phyloP scores from a whole-genome alignment of 2,888 invertebrate species.

The Drosophila demipolita region DNA sequence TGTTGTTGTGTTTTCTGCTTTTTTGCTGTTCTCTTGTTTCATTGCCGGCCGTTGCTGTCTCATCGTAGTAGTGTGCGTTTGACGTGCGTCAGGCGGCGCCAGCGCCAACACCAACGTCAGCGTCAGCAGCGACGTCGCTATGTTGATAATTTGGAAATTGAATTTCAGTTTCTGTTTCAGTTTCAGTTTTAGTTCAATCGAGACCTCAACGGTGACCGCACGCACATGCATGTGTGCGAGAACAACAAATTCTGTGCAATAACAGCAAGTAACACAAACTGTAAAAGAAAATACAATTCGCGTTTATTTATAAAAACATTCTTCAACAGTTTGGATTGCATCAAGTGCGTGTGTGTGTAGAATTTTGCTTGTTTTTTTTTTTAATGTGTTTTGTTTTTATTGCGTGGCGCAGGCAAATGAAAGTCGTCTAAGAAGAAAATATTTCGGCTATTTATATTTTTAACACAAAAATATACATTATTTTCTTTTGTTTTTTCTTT shows the following conservation, averaged over 20 bases:
- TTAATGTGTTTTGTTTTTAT: constrained; percentile 51
- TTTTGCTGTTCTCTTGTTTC: constrained; percentile 20
- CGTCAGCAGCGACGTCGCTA: constrained; percentile 18
- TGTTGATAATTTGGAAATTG: constrained; percentile 71
- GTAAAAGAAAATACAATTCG: constrained; percentile 17
- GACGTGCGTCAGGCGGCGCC: constrained; percentile 37
- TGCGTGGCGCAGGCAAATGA: constrained; percentile 32
- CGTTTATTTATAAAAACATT: constrained; percentile 20
- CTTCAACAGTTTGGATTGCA: constrained; percentile 22
- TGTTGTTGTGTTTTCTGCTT: background rate
- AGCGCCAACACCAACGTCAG: background rate
- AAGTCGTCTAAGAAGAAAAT: constrained; percentile 23
- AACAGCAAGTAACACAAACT: constrained; percentile 8
- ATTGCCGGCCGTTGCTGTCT: constrained; percentile 20
- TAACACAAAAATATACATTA: constrained; percentile 18
- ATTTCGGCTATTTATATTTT: constrained; percentile 47
- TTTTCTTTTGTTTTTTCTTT: constrained; percentile 5
- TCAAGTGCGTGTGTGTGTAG: constrained; percentile 17
- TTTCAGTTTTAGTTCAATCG: constrained; percentile 79
- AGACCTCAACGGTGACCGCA: constrained; percentile 77
- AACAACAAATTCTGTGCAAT: constrained; percentile 19
- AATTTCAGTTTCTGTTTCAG: constrained; percentile 62
- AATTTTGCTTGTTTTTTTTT: constrained; percentile 24
- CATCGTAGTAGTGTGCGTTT: constrained; percentile 12
- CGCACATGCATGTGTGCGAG: constrained; percentile 72